Evolutionary conservation across 2,113 vertebrate genomes (phyloP).

Genomic region (Pterocles orientalis): DNA sequence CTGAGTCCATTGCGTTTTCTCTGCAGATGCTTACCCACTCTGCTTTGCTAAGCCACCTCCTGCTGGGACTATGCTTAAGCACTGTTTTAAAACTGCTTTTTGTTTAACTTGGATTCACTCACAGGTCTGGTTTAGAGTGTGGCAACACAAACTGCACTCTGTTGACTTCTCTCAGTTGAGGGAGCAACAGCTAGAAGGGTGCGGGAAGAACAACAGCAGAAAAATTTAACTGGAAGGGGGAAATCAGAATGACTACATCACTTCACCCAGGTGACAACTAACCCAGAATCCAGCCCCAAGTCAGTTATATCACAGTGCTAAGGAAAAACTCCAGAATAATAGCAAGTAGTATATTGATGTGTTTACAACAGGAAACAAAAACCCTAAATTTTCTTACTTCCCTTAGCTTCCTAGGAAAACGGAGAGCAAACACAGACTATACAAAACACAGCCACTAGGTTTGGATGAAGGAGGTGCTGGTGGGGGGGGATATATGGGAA

Average conservation of each 20-base stretch:
- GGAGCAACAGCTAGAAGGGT: not conserved
- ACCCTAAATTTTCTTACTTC: not conserved
- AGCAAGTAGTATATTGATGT: not conserved
- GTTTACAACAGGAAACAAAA: not conserved
- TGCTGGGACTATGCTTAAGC: not conserved
- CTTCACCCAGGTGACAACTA: not conserved
- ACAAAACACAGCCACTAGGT: not conserved
- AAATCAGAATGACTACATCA: not conserved
- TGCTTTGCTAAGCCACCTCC: not conserved
- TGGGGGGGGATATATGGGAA: not conserved
- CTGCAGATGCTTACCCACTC: not conserved
- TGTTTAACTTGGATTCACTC: not conserved
- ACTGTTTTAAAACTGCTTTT: not conserved
- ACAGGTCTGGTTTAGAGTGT: not conserved
- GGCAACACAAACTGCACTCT: not conserved
- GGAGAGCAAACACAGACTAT: rapidly evolving
- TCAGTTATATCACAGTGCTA: not conserved
- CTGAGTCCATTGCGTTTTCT: not conserved
- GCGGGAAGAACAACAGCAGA: not conserved
- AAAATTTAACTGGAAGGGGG: not conserved
- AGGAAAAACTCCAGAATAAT: not conserved
- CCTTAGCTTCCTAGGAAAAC: not conserved
- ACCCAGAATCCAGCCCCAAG: not conserved
- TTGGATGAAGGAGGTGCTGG: not conserved
- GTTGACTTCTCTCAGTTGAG: not conserved